Evolutionary conservation across 92 coral and sea anemone species (phyloP), one percentile per base, ranked within the genome.

Genomic region (Zoanthus sociatus): DNA sequence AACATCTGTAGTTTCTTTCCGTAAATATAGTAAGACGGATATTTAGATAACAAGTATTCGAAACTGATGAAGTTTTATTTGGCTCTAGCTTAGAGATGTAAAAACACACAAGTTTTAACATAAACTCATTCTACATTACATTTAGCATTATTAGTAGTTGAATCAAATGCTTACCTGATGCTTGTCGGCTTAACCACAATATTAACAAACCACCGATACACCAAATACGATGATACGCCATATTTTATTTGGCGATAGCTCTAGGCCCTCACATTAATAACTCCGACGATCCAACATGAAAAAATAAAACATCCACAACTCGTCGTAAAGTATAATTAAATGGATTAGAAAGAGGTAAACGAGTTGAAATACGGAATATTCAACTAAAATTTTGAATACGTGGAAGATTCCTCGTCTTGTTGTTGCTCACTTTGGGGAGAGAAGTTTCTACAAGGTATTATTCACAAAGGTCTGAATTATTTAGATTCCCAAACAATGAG

Each of bases 111-210:
- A 17, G 0, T 17, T 9, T 16, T 63, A 63, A 63, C 30, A n/a
- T 17, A 63, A 17, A 9, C 1, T 17, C 20, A 18, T 8, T 63
- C 9, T n/a, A 4, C n/a, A 20, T 21, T 17, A 17, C 17, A 63
- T 63, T 16, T 9, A n/a, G 7, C 21, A 21, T 9, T 0, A 17
- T 16, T 9, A 63, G n/a, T 17, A 20, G 21, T 37, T 37, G 42
- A 37, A 37, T 37, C 42, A 37, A 37, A 63, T n/a, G 4, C 82
- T 51, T 77, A 77, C 82, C 82, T 77, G 46, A 77, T 11, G 82
- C 5, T 9, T 46, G 47, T 77, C 14, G 67, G 17, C 12, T 45
- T 30, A 77, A 30, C 68, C 67, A 77, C 21, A 16, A 56, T 30
- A 76, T 76, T 26, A 77, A 77, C 48, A 54, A 53, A 14, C 67